A percentile compares a stretch with the other conserved stretches of the same genome.
These are phyloP conservation scores for Frieseomelitta varia DNA, from an alignment of 1,140 invertebrate genomes.

Conservation along the genomic window DNA sequence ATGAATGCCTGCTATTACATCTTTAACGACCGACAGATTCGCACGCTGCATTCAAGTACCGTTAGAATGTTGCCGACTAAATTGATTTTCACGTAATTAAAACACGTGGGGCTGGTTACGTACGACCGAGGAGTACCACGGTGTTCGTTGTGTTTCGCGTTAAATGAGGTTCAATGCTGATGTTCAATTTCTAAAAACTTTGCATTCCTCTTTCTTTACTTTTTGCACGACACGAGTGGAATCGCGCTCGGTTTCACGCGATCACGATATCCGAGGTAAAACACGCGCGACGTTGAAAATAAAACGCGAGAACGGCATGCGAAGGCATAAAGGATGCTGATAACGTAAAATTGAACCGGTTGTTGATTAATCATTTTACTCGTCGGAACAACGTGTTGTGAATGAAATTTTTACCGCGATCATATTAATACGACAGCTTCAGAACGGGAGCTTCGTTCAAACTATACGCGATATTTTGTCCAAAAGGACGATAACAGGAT, in stretches of 20 bases:
- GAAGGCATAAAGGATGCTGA: not conserved
- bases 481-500: too few species aligned
- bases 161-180: too few species aligned
- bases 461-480: too few species aligned
- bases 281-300: not conserved
- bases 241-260: not conserved
- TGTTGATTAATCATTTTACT: too few species aligned
- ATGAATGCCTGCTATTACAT: conserved; percentile 38
- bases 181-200: not conserved
- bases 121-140: too few species aligned
- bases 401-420: not conserved
- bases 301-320: too few species aligned
- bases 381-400: too few species aligned
- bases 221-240: not conserved
- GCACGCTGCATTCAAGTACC: not conserved
- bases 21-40: conserved; percentile 1
- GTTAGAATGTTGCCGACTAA: conserved; percentile 16
- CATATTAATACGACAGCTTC: not conserved
- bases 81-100: not conserved
- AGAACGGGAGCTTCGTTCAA: too few species aligned
- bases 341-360: not conserved
- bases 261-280: not conserved
- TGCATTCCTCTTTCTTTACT: not conserved
- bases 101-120: not conserved
- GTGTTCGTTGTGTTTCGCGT: too few species aligned